Conservation (phyloP, 2,888 invertebrate species). For the Andrena dorsata region DNA sequence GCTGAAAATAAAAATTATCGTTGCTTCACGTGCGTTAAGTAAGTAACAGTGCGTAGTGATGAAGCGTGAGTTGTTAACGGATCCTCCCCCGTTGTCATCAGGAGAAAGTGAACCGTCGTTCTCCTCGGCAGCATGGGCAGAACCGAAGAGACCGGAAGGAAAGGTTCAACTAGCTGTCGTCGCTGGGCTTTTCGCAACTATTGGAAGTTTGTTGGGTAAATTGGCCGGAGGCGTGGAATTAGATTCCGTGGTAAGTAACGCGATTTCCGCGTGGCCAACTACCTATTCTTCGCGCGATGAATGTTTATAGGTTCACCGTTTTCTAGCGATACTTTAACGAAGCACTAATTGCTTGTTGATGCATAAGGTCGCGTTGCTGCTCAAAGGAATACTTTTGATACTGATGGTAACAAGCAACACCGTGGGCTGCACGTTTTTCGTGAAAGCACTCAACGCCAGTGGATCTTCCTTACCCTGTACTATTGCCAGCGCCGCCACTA, state of each 20-base stretch:
- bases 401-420: conserved; percentile 88
- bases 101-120: not conserved
- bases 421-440: conserved; percentile 88
- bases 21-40: not conserved
- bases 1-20: not conserved
- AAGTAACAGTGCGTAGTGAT: not conserved
- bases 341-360: conserved; percentile 1
- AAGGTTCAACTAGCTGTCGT: conserved; percentile 85
- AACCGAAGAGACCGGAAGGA: conserved; percentile 7
- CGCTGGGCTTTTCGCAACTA: conserved; percentile 88
- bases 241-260: conserved; percentile 71
- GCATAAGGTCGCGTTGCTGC: conserved; percentile 68
- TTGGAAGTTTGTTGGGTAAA: conserved; percentile 89
- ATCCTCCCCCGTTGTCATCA: conserved; percentile 18
- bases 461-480: conserved; percentile 88
- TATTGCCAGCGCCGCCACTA: conserved; percentile 88
- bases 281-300: not conserved
- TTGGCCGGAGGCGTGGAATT: conserved; percentile 85
- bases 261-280: conserved; percentile 32
- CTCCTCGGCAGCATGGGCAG: conserved; percentile 3
- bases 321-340: not conserved
- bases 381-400: conserved; percentile 81
- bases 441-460: conserved; percentile 87
- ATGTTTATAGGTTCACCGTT: not conserved
- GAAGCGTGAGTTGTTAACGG: conserved; percentile 23